Base-by-base conservation (phyloP, 2,888 invertebrate genomes). In the Zootermopsis nevadensis region DNA sequence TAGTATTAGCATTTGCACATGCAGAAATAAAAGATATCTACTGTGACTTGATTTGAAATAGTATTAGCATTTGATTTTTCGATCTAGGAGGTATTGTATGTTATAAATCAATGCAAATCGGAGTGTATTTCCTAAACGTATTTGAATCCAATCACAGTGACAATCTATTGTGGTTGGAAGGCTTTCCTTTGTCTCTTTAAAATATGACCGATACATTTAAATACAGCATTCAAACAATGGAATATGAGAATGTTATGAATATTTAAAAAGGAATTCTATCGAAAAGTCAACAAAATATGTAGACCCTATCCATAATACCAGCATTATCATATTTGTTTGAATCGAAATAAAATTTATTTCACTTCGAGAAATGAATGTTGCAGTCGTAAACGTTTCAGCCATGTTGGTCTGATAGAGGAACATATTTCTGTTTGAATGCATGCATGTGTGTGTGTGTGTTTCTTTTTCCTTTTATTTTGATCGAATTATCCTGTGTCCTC, bases 111-210 rank as follows among this genome's bases (percentile, higher is more conserved):
- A 69, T 69, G 33, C 33, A 8, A 38, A 27, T 6, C 2, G 60
- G n/a, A 27, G 7, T 27, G 7, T 24, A 38, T n/a, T 12, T n/a
- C 7, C 12, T 22, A 74, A 38, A 35, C 38, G 0, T 42, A 74
- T 42, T 74, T 38, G 38, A 74, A 74, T 74, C 74, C 74, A 74
- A 74, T 74, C 74, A 38, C 38, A 74, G 33, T n/a, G 38, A 69
- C 30, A 30, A 35, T 38, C 74, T 74, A 74, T 74, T 74, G 74
- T 74, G 38, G 38, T 74, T 74, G 31, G 33, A 35, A 31, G 33
- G 10, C 33, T 33, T 33, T 38, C 24, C n/a, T 27, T 74, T 74
- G 24, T 38, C 38, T 74, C 42, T 69, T 33, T n/a, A 8, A 69
- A 69, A 69, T 69, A 69, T 2, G 74, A 38, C 74, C 74, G 69